Evolutionary conservation across 2,888 invertebrate genomes (phyloP).

Genomic region (Orthosia gracilis): DNA sequence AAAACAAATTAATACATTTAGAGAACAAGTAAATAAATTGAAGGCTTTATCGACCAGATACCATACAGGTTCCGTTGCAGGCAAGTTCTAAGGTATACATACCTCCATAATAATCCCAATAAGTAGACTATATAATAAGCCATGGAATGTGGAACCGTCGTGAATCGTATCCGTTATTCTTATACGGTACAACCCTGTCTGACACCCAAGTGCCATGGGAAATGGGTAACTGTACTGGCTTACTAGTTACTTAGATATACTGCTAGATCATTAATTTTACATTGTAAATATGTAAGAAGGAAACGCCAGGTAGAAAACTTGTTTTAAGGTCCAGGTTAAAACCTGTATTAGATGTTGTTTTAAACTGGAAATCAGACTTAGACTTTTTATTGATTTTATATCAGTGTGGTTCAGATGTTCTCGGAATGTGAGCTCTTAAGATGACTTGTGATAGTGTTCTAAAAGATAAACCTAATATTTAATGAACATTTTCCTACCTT

Average conservation of each 20-base stretch:
- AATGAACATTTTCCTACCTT: too few species aligned
- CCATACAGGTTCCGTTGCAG: neutral
- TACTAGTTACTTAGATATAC: slow-evolving; percentile 1
- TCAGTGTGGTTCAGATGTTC: neutral
- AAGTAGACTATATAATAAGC: slow-evolving; percentile 25
- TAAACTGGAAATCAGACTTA: neutral
- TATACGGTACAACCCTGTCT: slow-evolving; percentile 45
- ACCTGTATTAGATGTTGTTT: slow-evolving; percentile 25
- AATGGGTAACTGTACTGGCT: slow-evolving; percentile 55
- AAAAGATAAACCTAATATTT: too few species aligned
- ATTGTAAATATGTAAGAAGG: slow-evolving; percentile 38
- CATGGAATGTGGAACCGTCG: slow-evolving; percentile 54
- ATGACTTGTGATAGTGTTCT: too few species aligned
- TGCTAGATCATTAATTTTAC: slow-evolving; percentile 37
- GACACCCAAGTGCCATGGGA: slow-evolving; percentile 57
- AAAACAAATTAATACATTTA: neutral
- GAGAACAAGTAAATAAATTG: neutral
- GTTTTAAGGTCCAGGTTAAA: slow-evolving; percentile 31
- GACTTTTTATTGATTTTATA: slow-evolving; percentile 12
- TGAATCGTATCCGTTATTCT: slow-evolving; percentile 56
- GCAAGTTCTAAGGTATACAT: neutral
- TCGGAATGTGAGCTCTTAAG: neutral
- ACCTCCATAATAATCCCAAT: slow-evolving; percentile 40
- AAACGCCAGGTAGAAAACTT: slow-evolving; percentile 27
- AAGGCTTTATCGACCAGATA: slow-evolving; percentile 11